Evolutionary conservation across 2,113 vertebrate species (phyloP), one percentile per base, ranked within the genome.

Genomic region (Calyptommatus sinebrachiatus): DNA sequence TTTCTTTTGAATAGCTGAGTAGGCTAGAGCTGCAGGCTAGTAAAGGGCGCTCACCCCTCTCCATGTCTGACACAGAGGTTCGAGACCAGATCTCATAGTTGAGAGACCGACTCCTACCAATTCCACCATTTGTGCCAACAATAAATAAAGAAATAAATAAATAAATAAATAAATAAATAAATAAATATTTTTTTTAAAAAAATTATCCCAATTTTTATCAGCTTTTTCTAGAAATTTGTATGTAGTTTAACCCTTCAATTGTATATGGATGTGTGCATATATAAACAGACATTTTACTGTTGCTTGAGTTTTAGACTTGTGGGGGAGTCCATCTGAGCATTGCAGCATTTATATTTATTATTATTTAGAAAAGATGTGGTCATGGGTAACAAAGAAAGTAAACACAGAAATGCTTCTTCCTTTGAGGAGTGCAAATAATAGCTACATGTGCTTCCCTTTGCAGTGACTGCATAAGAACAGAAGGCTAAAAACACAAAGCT

Each of bases 391-490:
- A 75, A 53, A 48, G 29, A n/a, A 87, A 82, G 53, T 90, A 85
- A 91, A 85, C 35, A 71, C 76, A 1, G 70, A 2, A 63, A 9
- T 1, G 7, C 68, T 86, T 84, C 79, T 81, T 88, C 86, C 61
- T 85, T 86, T 83, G 48, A 67, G 83, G 67, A 85, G 29, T 73
- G 76, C 20, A 41, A 79, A 22, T 83, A n/a, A n/a, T 53, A 57
- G 71, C 50, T 80, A 70, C 35, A 0, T 62, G 14, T 50, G 1
- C 24, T 70, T 60, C 20, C 69, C 61, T 71, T 65, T 3, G 5
- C 16, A 46, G 0, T 4, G 20, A 31, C 81, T 77, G 11, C 7
- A 24, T 24, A 80, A 78, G 75, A 48, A 1, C 6, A 41, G 20
- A 50, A n/a, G 0, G 0, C 79, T 80, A n/a, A 75, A 77, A 41